These are phyloP conservation scores for Martes martes DNA, from an alignment of 2,113 vertebrate species.

Conservation along the genomic window DNA sequence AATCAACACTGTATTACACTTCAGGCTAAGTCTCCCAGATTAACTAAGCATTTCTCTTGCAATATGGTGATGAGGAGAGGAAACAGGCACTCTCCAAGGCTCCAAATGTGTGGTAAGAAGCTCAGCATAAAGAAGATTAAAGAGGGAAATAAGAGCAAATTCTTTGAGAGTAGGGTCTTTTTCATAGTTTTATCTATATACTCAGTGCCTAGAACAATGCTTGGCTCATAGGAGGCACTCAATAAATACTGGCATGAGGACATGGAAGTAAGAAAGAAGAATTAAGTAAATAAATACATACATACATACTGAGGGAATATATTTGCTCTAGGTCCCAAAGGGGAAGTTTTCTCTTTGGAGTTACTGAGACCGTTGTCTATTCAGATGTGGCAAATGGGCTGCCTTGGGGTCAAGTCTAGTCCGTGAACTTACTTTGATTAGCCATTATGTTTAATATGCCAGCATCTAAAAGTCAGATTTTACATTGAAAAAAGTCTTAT, in stretches of 20 bases:
- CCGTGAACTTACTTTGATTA: background rate
- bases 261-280: background rate
- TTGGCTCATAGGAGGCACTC: background rate
- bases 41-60: background rate
- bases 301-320: background rate
- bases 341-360: background rate
- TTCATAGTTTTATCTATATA: background rate
- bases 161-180: background rate
- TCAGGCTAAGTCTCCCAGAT: background rate
- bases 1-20: background rate
- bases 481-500: background rate
- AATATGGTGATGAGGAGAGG: background rate
- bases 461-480: background rate
- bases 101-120: background rate
- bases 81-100: background rate
- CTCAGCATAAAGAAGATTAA: background rate
- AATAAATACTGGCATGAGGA: background rate
- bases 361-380: background rate
- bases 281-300: no score
- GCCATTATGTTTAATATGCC: background rate
- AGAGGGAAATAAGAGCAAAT: background rate
- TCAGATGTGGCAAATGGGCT: background rate
- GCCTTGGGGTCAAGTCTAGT: background rate
- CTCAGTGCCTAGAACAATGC: background rate
- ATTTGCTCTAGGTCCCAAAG: background rate